Conservation (phyloP, 2,888 invertebrate genomes). For the Empis stercorea region DNA sequence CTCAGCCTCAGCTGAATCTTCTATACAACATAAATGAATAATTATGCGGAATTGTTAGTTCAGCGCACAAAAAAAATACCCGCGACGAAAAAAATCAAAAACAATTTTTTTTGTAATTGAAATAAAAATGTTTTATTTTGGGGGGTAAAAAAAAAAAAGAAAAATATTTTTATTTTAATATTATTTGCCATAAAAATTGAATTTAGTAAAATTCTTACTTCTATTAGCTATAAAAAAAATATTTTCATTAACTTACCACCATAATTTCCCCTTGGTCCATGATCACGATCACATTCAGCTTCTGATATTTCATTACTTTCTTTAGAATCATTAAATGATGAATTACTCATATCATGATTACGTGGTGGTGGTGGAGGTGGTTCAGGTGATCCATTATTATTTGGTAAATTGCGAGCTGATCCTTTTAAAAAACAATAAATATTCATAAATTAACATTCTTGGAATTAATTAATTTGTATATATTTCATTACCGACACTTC, state of each 20-base stretch:
- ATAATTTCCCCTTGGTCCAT: slow-evolving; percentile 64
- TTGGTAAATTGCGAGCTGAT: slow-evolving; percentile 31
- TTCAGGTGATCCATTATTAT: slow-evolving; percentile 47
- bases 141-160: neutral
- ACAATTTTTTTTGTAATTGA: too few species aligned
- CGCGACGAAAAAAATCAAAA: slow-evolving; percentile 3
- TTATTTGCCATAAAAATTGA: neutral
- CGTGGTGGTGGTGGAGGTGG: slow-evolving; percentile 65
- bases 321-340: slow-evolving; percentile 83
- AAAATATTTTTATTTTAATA: neutral
- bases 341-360: slow-evolving; percentile 69
- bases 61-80: slow-evolving; percentile 6
- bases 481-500: slow-evolving; percentile 38
- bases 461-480: neutral
- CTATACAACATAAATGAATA: slow-evolving; percentile 23
- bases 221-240: neutral
- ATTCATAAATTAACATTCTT: neutral
- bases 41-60: neutral
- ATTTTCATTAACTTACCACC: slow-evolving; percentile 51
- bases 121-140: too few species aligned
- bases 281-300: slow-evolving; percentile 81
- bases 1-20: slow-evolving; percentile 32
- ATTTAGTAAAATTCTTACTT: neutral
- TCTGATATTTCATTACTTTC: slow-evolving; percentile 90
- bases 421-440: slow-evolving; percentile 22